A percentile compares a stretch with the other conserved stretches of the same genome.
Conservation (phyloP, 2,797 vertebrate species). For the Tangara arthus region DNA sequence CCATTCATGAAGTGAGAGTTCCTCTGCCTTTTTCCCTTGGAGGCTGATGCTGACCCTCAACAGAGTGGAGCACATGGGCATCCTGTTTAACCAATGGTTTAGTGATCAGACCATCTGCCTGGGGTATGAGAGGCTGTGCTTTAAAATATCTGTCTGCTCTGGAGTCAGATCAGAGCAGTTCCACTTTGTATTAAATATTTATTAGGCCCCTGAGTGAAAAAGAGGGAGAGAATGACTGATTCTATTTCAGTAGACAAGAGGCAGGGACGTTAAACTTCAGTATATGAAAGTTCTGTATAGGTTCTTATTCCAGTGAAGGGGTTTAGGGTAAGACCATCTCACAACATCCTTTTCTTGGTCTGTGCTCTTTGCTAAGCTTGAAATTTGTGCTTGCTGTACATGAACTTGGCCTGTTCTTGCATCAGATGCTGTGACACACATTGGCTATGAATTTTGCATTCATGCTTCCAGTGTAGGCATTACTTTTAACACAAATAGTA, state of each 20-base stretch:
- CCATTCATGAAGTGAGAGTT: not conserved
- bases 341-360: not conserved
- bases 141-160: slow-evolving; percentile 1
- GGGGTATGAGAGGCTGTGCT: not conserved
- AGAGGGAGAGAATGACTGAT: not conserved
- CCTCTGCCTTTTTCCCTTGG: not conserved
- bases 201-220: slow-evolving; percentile 9
- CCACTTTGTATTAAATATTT: slow-evolving; percentile 30
- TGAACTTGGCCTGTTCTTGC: not conserved
- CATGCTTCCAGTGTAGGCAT: not conserved
- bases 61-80: not conserved
- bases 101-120: not conserved
- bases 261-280: not conserved
- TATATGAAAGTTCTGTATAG: not conserved
- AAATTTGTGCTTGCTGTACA: not conserved
- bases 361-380: not conserved
- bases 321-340: not conserved
- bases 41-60: not conserved
- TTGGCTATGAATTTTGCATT: not conserved
- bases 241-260: slow-evolving; percentile 4
- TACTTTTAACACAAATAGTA: not conserved
- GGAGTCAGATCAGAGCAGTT: not conserved
- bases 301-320: not conserved
- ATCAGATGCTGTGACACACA: not conserved
- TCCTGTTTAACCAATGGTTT: not conserved